Conservation (phyloP, 2,797 vertebrate species). For the Manis pentadactyla region DNA sequence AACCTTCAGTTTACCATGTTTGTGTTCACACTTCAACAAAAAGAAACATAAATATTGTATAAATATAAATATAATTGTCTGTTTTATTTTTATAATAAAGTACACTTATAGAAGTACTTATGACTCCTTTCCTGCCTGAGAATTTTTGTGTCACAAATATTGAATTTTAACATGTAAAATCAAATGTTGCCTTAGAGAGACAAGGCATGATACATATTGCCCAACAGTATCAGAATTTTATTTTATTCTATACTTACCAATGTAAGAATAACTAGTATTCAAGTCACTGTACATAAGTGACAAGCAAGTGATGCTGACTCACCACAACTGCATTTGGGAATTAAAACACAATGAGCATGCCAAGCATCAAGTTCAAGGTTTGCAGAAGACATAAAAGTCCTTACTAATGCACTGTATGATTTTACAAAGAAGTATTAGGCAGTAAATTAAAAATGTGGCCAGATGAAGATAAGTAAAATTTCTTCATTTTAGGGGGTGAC, state of each 20-base stretch:
- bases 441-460: background rate
- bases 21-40: background rate
- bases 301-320: background rate
- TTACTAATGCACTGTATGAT: background rate
- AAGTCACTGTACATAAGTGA: background rate
- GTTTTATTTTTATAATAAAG: background rate
- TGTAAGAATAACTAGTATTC: background rate
- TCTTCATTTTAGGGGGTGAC: background rate
- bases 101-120: background rate
- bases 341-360: background rate
- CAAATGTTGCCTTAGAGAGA: background rate
- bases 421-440: background rate
- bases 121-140: background rate
- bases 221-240: background rate
- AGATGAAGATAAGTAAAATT: background rate
- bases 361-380: background rate
- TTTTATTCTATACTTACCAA: background rate
- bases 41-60: no score
- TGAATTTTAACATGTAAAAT: background rate
- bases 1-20: background rate
- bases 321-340: background rate
- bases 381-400: background rate
- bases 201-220: background rate
- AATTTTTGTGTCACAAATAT: background rate
- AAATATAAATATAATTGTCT: background rate